Percentiles rank a stretch among this genome's conserved stretches.
phyloP scores from a whole-genome alignment of 2,888 invertebrate genomes.

The Leptinotarsa juncta region DNA sequence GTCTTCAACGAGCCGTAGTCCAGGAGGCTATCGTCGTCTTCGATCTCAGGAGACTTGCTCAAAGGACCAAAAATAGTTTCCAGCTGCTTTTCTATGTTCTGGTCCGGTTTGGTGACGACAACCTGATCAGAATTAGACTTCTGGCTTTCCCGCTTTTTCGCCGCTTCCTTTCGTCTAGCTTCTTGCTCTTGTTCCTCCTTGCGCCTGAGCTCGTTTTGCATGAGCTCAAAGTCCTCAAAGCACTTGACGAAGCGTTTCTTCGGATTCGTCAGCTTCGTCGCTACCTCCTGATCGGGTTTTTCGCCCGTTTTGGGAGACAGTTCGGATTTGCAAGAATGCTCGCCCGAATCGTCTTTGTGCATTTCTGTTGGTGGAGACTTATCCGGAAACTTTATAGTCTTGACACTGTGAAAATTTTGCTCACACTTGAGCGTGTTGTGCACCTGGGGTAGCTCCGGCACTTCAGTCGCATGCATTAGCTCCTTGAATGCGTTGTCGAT shows the following conservation, averaged over 20 bases:
- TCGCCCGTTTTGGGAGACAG: slow-evolving; percentile 19
- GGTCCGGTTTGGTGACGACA: not conserved
- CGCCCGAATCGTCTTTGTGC: not conserved
- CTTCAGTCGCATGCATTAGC: slow-evolving; percentile 72
- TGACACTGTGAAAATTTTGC: slow-evolving; percentile 63
- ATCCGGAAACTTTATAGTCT: slow-evolving; percentile 63
- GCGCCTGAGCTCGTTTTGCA: slow-evolving; percentile 45
- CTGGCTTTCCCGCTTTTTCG: not conserved
- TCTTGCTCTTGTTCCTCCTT: slow-evolving; percentile 31
- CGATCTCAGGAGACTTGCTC: slow-evolving; percentile 13
- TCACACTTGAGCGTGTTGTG: slow-evolving; percentile 64
- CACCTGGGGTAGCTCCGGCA: slow-evolving; percentile 70
- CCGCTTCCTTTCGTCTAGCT: not conserved
- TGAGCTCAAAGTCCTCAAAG: slow-evolving; percentile 62
- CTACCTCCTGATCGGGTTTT: slow-evolving; percentile 45
- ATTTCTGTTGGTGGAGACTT: slow-evolving; percentile 44
- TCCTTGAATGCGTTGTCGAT: slow-evolving; percentile 71
- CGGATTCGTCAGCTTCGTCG: slow-evolving; percentile 61
- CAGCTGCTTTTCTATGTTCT: slow-evolving; percentile 1
- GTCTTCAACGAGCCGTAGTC: slow-evolving; percentile 49
- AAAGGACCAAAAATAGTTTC: slow-evolving; percentile 17
- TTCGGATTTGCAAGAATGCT: not conserved
- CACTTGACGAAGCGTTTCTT: slow-evolving; percentile 64
- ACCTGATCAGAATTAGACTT: not conserved
- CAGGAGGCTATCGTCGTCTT: slow-evolving; percentile 1